These are phyloP conservation scores for Acanthosepion pharaonis DNA, from an alignment of 2,888 invertebrate species.

Conservation along the genomic window DNA sequence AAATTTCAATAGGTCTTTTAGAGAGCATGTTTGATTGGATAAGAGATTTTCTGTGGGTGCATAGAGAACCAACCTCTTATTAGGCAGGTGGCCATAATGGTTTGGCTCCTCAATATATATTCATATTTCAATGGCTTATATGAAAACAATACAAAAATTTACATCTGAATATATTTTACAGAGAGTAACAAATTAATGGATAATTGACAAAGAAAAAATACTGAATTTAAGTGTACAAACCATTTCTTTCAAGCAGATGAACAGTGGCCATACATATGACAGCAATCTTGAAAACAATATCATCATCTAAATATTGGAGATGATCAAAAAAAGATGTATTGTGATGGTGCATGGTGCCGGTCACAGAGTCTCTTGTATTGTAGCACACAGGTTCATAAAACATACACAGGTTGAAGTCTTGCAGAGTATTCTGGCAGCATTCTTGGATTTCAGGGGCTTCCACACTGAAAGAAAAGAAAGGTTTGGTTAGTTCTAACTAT, in stretches of 20 bases:
- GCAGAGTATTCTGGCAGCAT: conserved; percentile 76
- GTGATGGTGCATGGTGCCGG: conserved; percentile 77
- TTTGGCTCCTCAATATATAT: too few species aligned
- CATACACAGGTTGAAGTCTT: conserved; percentile 84
- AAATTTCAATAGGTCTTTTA: too few species aligned
- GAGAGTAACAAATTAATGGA: background rate
- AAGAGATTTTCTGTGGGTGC: too few species aligned
- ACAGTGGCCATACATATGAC: conserved; percentile 87
- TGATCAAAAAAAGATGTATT: conserved; percentile 65
- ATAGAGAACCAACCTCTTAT: too few species aligned
- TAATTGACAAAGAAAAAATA: background rate
- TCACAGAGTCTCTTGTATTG: conserved; percentile 60
- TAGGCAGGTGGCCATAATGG: too few species aligned
- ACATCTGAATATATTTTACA: too few species aligned
- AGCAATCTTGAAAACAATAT: conserved; percentile 87
- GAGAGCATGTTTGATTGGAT: too few species aligned
- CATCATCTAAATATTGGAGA: conserved; percentile 75
- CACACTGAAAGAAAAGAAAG: conserved; percentile 57
- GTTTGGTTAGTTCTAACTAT: background rate
- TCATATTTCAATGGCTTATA: too few species aligned
- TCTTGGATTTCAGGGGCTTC: conserved; percentile 68
- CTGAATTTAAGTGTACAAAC: conserved; percentile 57
- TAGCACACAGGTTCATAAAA: conserved; percentile 77
- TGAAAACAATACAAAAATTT: too few species aligned
- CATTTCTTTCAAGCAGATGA: conserved; percentile 81